Evolutionary conservation across 2,888 invertebrate genomes (phyloP), one percentile per base, ranked within the genome.

Genomic region (Chrysolina oricalcia): DNA sequence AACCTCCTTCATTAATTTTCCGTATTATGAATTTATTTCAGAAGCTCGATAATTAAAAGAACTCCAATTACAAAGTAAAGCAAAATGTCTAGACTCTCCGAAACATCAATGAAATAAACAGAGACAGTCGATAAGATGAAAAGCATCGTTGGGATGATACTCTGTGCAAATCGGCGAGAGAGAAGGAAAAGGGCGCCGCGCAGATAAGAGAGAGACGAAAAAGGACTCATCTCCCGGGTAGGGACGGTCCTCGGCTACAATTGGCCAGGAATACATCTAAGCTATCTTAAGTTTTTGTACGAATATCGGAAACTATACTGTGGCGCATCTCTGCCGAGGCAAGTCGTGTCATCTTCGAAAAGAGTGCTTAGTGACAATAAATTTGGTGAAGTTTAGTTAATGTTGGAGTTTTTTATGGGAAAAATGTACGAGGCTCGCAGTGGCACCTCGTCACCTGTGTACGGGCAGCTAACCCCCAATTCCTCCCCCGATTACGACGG

Each of bases 391-490:
- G 77, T 59, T 59, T 17, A 27, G 59, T 59, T 3, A 9, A 50
- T 75, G 76, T 27, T 17, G 9, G 40, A 48, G 72, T 56, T 15
- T 59, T 62, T 75, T 73, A 40, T n/a, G 23, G 41, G 68, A 40
- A 78, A 77, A 75, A 87, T 87, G 86, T 88, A 83, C 78, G 87
- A 87, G 81, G 85, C 84, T 73, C 85, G 86, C 27, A 86, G 86
- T 83, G 87, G 85, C 66, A 83, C 86, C 66, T 84, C 86, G 40
- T 88, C 88, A 21, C 88, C 88, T 15, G 82, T 84, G 73, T 86
- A 87, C 74, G 78, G 84, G 43, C 83, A 86, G 72, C 72, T 85
- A 64, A 83, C 85, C 11, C 85, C 86, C 2, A 78, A 80, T 72
- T 83, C 79, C 27, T 83, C 80, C 35, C 78, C 83, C 1, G 82